Percentiles rank a stretch among this genome's conserved stretches.
Evolutionary conservation across 2,888 invertebrate species (phyloP).

Genomic region (Aelia acuminata): DNA sequence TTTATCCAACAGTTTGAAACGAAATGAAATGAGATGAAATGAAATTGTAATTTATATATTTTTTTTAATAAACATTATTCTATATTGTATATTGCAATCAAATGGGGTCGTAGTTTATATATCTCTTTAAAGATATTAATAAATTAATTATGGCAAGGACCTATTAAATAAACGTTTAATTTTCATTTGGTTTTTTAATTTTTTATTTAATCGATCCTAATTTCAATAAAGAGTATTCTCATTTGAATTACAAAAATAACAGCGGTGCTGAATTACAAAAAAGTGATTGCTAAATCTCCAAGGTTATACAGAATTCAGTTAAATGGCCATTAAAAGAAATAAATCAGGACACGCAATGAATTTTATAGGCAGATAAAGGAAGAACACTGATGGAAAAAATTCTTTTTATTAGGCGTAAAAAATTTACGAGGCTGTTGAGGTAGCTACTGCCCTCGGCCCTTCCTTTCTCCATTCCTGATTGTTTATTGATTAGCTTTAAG

Average conservation of each 20-base stretch:
- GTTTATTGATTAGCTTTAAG: slow-evolving; percentile 10
- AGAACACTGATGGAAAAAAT: slow-evolving; percentile 25
- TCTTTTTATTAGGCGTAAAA: slow-evolving; percentile 37
- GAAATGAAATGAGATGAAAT: no score
- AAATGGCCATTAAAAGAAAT: slow-evolving; percentile 33
- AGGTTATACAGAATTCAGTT: slow-evolving; percentile 5
- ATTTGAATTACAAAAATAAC: not conserved
- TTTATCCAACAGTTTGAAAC: no score
- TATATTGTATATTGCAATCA: no score
- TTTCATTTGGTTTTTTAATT: not conserved
- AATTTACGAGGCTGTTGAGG: slow-evolving; percentile 26
- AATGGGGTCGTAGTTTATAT: no score
- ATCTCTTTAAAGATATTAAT: no score
- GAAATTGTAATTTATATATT: no score
- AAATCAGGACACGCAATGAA: slow-evolving; percentile 29
- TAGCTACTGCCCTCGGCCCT: not conserved
- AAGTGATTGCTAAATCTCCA: not conserved
- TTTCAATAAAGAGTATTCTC: not conserved
- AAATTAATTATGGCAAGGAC: not conserved
- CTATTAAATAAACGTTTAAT: not conserved
- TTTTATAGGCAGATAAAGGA: slow-evolving; percentile 26
- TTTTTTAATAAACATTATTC: no score
- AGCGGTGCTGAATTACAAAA: not conserved
- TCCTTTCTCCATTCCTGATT: not conserved
- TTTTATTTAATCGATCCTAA: not conserved